Conservation (phyloP, 1,140 invertebrate species). For the Scaptodrosophila lebanonensis region DNA sequence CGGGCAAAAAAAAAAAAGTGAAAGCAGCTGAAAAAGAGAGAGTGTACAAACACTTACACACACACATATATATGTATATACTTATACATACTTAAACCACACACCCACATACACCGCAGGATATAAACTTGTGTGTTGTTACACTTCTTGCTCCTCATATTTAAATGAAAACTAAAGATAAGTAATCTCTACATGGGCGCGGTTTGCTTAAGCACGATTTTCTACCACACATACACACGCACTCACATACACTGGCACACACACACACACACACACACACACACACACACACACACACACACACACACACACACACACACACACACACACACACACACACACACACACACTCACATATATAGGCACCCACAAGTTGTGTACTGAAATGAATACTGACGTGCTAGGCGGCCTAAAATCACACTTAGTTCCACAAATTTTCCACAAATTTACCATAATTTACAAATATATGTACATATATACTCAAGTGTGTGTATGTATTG, state of each 20-base stretch:
- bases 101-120: conserved; percentile 20
- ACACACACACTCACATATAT: background rate
- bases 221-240: too few relatives aligned
- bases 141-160: conserved; percentile 62
- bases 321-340: conserved; percentile 5
- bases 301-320: conserved; percentile 19
- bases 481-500: too few relatives aligned
- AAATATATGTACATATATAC: too few relatives aligned
- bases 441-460: conserved; percentile 39
- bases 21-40: conserved; percentile 32
- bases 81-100: conserved; percentile 12
- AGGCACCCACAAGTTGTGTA: too few relatives aligned
- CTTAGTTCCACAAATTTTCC: conserved; percentile 22
- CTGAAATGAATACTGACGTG: too few relatives aligned
- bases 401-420: conserved; percentile 38
- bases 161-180: conserved; percentile 71
- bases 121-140: too few relatives aligned
- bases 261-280: conserved; percentile 22
- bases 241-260: conserved; percentile 30
- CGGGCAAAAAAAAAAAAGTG: conserved; percentile 23
- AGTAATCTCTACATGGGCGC: conserved; percentile 64
- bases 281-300: conserved; percentile 5
- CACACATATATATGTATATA: too few relatives aligned
- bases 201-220: conserved; percentile 42
- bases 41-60: conserved; percentile 15